These are phyloP conservation scores for Prunella himalayana DNA, from an alignment of 2,113 vertebrate species.

Conservation along the genomic window DNA sequence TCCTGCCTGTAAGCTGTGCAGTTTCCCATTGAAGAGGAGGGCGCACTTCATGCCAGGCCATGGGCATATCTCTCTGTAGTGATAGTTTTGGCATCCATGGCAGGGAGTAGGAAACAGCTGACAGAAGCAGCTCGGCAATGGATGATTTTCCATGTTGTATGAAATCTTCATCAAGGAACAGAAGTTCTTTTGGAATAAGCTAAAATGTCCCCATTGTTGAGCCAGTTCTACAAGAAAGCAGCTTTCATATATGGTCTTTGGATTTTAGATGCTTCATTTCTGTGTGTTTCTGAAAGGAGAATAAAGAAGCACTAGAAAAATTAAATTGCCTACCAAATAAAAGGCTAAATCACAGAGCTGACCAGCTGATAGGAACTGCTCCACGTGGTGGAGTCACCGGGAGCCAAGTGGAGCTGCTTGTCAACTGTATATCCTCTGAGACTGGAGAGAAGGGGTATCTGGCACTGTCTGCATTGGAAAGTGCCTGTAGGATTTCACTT, in stretches of 20 bases:
- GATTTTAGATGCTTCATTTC: neutral
- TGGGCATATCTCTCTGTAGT: neutral
- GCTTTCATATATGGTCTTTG: neutral
- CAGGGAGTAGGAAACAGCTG: neutral
- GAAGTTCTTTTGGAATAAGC: neutral
- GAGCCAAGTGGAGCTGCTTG: neutral
- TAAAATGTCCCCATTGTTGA: neutral
- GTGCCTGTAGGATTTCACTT: neutral
- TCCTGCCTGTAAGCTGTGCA: neutral
- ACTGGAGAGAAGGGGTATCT: neutral
- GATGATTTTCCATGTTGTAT: neutral
- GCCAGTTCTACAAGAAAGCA: neutral
- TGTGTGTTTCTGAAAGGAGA: neutral
- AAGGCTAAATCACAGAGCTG: neutral
- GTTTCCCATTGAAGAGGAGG: neutral
- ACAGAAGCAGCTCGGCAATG: neutral
- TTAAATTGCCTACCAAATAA: neutral
- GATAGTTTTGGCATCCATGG: neutral
- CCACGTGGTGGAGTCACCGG: neutral
- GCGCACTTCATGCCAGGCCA: too few relatives aligned
- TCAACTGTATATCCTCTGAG: neutral
- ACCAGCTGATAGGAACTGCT: neutral
- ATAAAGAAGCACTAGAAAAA: neutral
- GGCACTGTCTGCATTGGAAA: neutral
- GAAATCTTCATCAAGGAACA: neutral